Evolutionary conservation across 2,797 vertebrate species (phyloP).

Genomic region (Hipposideros larvatus): DNA sequence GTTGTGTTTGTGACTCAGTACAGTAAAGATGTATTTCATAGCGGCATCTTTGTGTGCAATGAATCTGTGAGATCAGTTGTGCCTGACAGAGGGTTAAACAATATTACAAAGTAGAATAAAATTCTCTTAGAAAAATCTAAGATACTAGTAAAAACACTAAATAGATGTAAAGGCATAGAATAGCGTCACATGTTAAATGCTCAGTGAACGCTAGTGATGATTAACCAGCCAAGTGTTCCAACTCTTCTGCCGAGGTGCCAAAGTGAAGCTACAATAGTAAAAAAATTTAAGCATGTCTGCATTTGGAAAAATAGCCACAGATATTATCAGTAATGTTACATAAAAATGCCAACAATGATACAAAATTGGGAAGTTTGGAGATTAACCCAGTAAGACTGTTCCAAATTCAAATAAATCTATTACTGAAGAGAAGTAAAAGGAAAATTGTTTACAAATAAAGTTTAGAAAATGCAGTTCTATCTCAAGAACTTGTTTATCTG

Average conservation of each 20-base stretch:
- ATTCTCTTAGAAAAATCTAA: conserved; percentile 17
- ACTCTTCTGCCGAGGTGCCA: not conserved
- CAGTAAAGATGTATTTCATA: too few relatives aligned
- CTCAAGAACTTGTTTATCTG: not conserved
- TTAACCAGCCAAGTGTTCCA: not conserved
- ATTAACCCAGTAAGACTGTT: not conserved
- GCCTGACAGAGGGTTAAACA: conserved; percentile 4
- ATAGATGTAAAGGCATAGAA: not conserved
- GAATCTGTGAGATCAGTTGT: too few relatives aligned
- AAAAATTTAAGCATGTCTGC: not conserved
- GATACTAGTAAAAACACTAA: conserved; percentile 11
- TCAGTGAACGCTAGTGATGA: not conserved
- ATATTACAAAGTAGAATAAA: not conserved
- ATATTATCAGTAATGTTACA: not conserved
- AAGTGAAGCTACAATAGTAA: not conserved
- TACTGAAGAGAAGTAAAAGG: conserved; percentile 22
- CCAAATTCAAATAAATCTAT: not conserved
- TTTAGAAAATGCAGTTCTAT: not conserved
- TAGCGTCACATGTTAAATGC: not conserved
- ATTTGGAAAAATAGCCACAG: not conserved
- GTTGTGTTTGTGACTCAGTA: too few relatives aligned
- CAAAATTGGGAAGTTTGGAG: not conserved
- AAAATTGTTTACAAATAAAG: not conserved
- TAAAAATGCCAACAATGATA: not conserved
- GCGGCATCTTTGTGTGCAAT: too few relatives aligned